Base-by-base conservation (phyloP, 2,797 vertebrate species). In the Oryzias sinensis region DNA sequence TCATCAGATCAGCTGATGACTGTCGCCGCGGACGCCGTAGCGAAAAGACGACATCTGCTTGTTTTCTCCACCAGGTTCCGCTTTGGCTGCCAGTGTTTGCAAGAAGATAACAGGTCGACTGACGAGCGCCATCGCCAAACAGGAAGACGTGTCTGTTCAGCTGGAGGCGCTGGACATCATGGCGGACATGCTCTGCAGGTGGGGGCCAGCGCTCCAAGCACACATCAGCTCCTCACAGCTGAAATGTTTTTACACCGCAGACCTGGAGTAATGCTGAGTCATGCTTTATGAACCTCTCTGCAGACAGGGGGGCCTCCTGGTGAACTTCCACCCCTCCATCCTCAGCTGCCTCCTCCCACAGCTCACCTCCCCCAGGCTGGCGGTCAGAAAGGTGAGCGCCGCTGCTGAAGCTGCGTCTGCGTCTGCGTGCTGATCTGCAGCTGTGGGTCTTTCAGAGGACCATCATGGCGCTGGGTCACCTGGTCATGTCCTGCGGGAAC, bases 181-280 rank as follows among this genome's bases (percentile, higher is more conserved):
- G 97, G 97, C 97, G 22, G 97, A 99, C 90, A 99, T 99, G 97
- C 89, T 99, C 27, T 98, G 97, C 96, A 98, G 97, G 97, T 98
- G 76, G 9, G n/a, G 44, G 5, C 13, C 45, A 15, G 2, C 18
- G 43, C 3, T 20, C 20, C 9, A 3, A 22, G 20, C 20, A 2
- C 20, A 22, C 20, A 3, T 2, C 20, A 2, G 20, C 20, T 22
- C 2, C 20, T 27, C 27, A 27, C 27, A 27, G 27, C 7, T 27
- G 27, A 27, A 27, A 27, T 27, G 27, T 27, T 27, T 27, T 27
- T 27, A 27, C 27, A 27, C 2, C 5, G 5, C 27, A 27, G 5
- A 22, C 14, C 22, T 48, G 14, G 25, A 20, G 9, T 20, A 13
- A 18, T 0, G 5, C 29, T 52, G 6, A 52, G 17, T 27, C 16